Evolutionary conservation across 2,888 invertebrate genomes (phyloP).

Genomic region (Ganaspis brasiliensis): DNA sequence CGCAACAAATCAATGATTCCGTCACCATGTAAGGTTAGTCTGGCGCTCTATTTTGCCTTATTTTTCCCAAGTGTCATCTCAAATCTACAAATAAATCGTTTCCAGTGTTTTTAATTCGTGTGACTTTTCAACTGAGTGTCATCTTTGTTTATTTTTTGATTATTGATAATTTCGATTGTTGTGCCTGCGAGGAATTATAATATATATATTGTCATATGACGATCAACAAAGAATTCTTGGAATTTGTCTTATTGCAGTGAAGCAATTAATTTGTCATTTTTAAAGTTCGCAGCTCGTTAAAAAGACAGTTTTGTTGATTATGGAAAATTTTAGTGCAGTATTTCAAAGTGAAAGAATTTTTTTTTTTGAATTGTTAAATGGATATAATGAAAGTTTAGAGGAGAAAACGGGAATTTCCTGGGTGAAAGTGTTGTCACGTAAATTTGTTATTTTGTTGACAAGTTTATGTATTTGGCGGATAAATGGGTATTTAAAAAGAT

Average conservation of each 20-base stretch:
- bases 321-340: background rate
- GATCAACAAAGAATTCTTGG: slow-evolving; percentile 19
- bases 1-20: slow-evolving; percentile 64
- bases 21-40: slow-evolving; percentile 68
- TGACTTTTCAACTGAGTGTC: background rate
- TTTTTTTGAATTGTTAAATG: background rate
- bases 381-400: slow-evolving; percentile 22
- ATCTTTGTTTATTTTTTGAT: background rate
- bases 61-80: background rate
- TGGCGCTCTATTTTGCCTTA: background rate
- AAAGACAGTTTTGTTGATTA: background rate
- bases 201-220: slow-evolving; percentile 3
- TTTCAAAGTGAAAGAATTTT: background rate
- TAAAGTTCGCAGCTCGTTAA: background rate
- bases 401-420: slow-evolving; percentile 33
- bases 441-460: slow-evolving; percentile 7
- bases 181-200: background rate
- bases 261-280: too few relatives aligned
- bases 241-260: background rate
- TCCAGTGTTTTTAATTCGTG: background rate
- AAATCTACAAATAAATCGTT: background rate
- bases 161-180: background rate
- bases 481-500: too few relatives aligned
- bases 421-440: slow-evolving; percentile 32
- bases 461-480: background rate